phyloP scores from a whole-genome alignment of 2,888 invertebrate species.

The Patella depressa region DNA sequence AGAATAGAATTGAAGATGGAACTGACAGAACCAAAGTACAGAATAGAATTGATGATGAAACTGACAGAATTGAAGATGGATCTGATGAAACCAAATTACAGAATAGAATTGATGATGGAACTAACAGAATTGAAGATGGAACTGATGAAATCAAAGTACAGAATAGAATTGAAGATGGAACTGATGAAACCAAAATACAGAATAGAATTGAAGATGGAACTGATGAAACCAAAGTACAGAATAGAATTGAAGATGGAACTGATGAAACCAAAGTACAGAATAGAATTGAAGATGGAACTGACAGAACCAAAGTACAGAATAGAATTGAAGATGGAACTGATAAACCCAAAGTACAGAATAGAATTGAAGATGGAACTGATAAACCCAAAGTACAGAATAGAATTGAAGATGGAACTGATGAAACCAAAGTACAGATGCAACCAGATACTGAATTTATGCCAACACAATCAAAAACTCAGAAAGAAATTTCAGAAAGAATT shows the following conservation, averaged over 20 bases:
- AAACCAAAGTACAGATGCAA: too few relatives aligned
- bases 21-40: neutral
- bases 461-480: too few relatives aligned
- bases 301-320: neutral
- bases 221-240: neutral
- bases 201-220: neutral
- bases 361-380: too few relatives aligned
- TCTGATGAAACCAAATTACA: neutral
- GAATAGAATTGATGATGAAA: neutral
- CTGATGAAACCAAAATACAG: neutral
- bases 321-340: too few relatives aligned
- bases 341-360: too few relatives aligned
- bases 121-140: neutral
- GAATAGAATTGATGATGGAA: neutral
- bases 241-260: neutral
- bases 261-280: neutral
- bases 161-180: neutral
- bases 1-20: neutral
- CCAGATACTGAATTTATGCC: too few relatives aligned
- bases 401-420: too few relatives aligned
- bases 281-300: neutral
- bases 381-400: too few relatives aligned
- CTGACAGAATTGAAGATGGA: neutral
- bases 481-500: too few relatives aligned
- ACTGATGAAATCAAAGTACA: neutral